Base-by-base conservation (phyloP, 2,113 vertebrate genomes). In the Alosa alosa region DNA sequence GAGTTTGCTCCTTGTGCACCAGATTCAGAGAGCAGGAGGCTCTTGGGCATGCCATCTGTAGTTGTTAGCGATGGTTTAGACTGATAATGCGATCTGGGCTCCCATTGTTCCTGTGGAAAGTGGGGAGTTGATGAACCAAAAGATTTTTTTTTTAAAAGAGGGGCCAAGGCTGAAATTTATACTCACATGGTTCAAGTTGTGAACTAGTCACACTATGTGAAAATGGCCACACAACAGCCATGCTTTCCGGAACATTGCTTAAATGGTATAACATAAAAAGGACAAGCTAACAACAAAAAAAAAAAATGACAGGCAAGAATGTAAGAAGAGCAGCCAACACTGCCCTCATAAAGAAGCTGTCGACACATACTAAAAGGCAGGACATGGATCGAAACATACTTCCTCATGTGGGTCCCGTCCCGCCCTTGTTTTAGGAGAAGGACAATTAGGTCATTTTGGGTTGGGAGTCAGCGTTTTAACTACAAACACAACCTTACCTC, bases 1-100 rank as follows among this genome's bases (percentile, higher is more conserved):
- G 82, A 81, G 82, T 52, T 52, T 83, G 44, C 50, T 39, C 72
- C 72, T 78, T 78, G 72, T 39, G 36, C 8, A 36, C 25, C 72
- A 78, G 72, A 78, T 78, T 78, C 72, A 39, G 36, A 39, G 36
- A 78, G 72, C 72, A 78, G 72, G 72, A 78, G 25, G 72, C 72
- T 78, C 72, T 78, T 78, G 72, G 72, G 72, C 72, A 78, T 36
- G 72, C 72, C 72, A 78, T 78, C 72, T 78, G 72, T 78, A 78
- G 72, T 78, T 17, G 72, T 78, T 78, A 78, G 72, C 72, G 11
- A 36, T 78, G 72, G 72, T 78, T 78, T 78, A 78, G 72, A 78
- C 72, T 78, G 72, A 78, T 78, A 78, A 78, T 78, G 72, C 31
- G 72, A 78, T 78, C 72, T 78, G 72, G 72, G 72, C 72, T 41